A percentile compares a stretch with the other conserved stretches of the same genome.
Conservation (phyloP, 2,797 vertebrate species). For the Alcedo quadribrachys region DNA sequence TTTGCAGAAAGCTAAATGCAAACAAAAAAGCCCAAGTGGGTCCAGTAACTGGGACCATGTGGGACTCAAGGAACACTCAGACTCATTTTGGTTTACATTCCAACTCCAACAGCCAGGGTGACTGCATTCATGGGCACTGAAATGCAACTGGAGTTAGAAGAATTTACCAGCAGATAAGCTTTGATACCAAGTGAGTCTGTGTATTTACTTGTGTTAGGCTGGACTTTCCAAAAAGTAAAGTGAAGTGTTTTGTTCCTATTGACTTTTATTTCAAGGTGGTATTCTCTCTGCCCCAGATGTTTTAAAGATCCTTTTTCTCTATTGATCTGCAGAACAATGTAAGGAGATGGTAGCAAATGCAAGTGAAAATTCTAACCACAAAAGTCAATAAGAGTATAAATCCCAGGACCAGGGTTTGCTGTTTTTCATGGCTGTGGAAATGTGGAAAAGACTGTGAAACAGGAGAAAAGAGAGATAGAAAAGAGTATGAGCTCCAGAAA, state of each 20-base stretch:
- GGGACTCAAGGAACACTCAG: neutral
- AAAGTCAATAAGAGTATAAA: neutral
- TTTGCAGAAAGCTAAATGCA: neutral
- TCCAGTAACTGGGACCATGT: neutral
- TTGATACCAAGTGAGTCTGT: neutral
- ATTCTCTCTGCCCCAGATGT: neutral
- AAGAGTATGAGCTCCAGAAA: neutral
- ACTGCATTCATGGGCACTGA: neutral
- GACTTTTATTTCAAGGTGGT: neutral
- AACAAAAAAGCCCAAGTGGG: rapidly evolving
- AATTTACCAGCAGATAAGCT: neutral
- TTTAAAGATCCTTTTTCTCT: neutral
- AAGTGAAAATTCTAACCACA: neutral
- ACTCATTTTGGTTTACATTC: neutral
- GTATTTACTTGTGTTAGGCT: neutral
- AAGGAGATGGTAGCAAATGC: neutral
- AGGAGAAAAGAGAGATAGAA: neutral
- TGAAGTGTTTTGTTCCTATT: neutral
- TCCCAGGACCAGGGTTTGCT: neutral
- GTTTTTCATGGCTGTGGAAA: neutral
- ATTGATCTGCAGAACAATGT: neutral
- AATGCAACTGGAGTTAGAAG: neutral
- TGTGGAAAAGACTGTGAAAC: neutral
- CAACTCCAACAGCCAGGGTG: neutral
- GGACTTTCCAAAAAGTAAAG: neutral